phyloP scores from a whole-genome alignment of 2,888 invertebrate species.

The Lymantria monacha region DNA sequence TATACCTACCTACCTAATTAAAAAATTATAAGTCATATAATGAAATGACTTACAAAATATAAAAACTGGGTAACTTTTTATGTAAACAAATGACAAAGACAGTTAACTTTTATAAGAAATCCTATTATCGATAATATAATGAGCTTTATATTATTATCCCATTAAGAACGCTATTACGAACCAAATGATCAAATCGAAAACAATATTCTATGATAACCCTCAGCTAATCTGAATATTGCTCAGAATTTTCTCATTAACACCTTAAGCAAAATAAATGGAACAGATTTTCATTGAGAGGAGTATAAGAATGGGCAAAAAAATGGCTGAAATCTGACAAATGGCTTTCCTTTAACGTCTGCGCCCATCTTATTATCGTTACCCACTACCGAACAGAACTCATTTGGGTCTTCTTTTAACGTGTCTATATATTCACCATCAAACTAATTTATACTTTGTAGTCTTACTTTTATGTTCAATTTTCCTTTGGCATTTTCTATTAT shows the following conservation, averaged over 20 bases:
- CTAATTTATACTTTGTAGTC: conserved; percentile 36
- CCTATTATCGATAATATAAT: too few relatives aligned
- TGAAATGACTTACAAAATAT: too few relatives aligned
- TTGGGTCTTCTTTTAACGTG: conserved; percentile 68
- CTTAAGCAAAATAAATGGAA: conserved; percentile 72
- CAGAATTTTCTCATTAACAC: conserved; percentile 65
- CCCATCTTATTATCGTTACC: conserved; percentile 82
- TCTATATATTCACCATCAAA: conserved; percentile 36
- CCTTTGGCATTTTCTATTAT: conserved; percentile 28
- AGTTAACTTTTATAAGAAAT: too few relatives aligned
- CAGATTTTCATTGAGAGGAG: conserved; percentile 77
- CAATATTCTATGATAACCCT: background rate
- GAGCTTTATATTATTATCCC: too few relatives aligned
- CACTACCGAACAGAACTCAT: conserved; percentile 80
- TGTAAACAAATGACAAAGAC: too few relatives aligned
- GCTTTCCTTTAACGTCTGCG: conserved; percentile 82
- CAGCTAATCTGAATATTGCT: conserved; percentile 30
- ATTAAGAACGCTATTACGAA: too few relatives aligned
- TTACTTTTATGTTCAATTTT: conserved; percentile 39
- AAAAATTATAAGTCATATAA: too few relatives aligned
- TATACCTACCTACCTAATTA: too few relatives aligned
- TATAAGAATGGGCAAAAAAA: conserved; percentile 76
- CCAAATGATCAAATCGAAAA: background rate
- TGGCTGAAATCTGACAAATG: conserved; percentile 80
- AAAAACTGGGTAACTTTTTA: too few relatives aligned